These are phyloP conservation scores for Agapornis canus DNA, from an alignment of 2,797 vertebrate species.

Conservation along the genomic window DNA sequence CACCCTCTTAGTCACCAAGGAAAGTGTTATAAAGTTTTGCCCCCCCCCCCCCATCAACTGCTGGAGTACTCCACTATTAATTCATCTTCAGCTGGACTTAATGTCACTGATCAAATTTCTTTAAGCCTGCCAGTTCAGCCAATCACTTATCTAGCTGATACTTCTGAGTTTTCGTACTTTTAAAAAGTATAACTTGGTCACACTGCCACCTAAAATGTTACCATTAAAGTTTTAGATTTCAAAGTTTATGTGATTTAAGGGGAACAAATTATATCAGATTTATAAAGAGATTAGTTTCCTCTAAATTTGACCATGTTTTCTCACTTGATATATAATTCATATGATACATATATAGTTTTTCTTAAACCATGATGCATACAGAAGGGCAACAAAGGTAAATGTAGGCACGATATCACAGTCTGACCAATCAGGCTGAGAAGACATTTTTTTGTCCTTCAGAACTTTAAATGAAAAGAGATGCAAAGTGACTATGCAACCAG, in stretches of 20 bases:
- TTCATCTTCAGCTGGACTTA: not conserved
- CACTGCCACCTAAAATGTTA: not conserved
- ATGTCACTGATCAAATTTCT: not conserved
- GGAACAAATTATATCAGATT: not conserved
- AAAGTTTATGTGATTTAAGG: not conserved
- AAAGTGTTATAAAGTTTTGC: not conserved
- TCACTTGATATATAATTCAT: not conserved
- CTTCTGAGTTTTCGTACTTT: not conserved
- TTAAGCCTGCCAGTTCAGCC: not conserved
- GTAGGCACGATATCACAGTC: not conserved
- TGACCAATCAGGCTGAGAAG: not conserved
- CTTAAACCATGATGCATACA: not conserved
- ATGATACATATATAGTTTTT: not conserved
- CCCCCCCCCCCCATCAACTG: not conserved
- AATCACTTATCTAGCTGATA: not conserved
- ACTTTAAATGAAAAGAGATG: not conserved
- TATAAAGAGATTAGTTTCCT: not conserved
- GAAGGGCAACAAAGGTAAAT: not conserved
- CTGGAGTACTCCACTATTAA: not conserved
- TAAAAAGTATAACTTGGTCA: not conserved
- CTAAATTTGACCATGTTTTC: not conserved
- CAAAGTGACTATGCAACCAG: not conserved
- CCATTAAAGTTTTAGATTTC: not conserved
- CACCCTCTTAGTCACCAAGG: not conserved
- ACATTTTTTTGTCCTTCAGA: not conserved